Evolutionary conservation across 2,113 vertebrate species (phyloP).

Genomic region (Cololabis saira): DNA sequence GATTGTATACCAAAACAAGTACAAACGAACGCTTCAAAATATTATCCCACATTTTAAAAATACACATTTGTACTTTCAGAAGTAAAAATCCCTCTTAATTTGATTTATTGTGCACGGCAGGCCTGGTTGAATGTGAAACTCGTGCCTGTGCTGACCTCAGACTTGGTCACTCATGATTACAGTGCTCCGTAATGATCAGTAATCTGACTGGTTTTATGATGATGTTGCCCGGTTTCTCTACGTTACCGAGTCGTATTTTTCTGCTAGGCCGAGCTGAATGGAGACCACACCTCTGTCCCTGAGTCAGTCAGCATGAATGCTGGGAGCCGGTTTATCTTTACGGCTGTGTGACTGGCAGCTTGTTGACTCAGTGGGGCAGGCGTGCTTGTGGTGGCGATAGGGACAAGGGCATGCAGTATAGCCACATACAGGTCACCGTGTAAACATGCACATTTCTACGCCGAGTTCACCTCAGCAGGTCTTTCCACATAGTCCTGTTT

Average conservation of each 20-base stretch:
- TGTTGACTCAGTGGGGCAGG: slow-evolving; percentile 51
- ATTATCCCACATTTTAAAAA: too few species aligned
- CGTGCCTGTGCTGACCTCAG: slow-evolving; percentile 2
- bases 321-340: slow-evolving; percentile 5
- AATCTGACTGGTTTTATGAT: slow-evolving; percentile 56
- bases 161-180: not conserved
- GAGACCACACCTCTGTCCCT: slow-evolving; percentile 45
- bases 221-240: slow-evolving; percentile 29
- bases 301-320: slow-evolving; percentile 46
- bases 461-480: not conserved
- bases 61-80: too few species aligned
- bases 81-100: too few species aligned
- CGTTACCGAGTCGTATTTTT: slow-evolving; percentile 6
- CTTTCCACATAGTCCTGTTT: not conserved
- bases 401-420: slow-evolving; percentile 23
- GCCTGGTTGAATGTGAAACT: not conserved
- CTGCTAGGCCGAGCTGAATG: not conserved
- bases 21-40: too few species aligned
- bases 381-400: slow-evolving; percentile 20
- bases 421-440: not conserved
- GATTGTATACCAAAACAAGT: too few species aligned
- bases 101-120: too few species aligned
- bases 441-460: not conserved
- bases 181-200: slow-evolving; percentile 2
- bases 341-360: slow-evolving; percentile 8